Evolutionary conservation across 2,888 invertebrate species (phyloP).

Genomic region (Ctena decussata): DNA sequence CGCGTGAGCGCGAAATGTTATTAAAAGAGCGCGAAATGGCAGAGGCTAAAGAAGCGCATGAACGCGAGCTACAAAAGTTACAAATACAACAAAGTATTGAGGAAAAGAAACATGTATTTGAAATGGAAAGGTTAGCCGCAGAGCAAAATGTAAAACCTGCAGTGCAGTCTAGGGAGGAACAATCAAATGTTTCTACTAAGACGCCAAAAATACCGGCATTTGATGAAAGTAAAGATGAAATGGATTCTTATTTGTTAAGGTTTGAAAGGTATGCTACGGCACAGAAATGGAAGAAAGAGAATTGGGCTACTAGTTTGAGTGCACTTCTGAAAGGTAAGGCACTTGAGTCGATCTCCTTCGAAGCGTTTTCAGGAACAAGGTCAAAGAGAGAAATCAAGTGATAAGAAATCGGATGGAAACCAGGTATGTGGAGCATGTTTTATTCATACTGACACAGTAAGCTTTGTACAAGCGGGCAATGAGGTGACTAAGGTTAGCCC

Average conservation of each 20-base stretch:
- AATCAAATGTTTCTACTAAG: not conserved
- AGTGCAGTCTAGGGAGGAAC: no score
- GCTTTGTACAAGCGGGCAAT: not conserved
- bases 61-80: no score
- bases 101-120: no score
- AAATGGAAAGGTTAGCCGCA: no score
- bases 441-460: not conserved
- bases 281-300: not conserved
- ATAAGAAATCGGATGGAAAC: not conserved
- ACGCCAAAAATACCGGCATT: constrained; percentile 12
- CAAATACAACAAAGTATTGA: no score
- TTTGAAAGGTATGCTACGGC: not conserved
- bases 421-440: not conserved
- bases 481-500: not conserved
- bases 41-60: no score
- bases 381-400: not conserved
- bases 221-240: constrained; percentile 7
- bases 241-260: constrained; percentile 13
- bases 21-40: no score
- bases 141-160: no score
- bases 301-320: constrained; percentile 15
- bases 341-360: not conserved
- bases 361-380: not conserved
- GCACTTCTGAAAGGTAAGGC: constrained; percentile 40
- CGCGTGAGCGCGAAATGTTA: no score